Evolutionary conservation across 2,113 vertebrate species (phyloP).

Genomic region (Chaetops frenatus): DNA sequence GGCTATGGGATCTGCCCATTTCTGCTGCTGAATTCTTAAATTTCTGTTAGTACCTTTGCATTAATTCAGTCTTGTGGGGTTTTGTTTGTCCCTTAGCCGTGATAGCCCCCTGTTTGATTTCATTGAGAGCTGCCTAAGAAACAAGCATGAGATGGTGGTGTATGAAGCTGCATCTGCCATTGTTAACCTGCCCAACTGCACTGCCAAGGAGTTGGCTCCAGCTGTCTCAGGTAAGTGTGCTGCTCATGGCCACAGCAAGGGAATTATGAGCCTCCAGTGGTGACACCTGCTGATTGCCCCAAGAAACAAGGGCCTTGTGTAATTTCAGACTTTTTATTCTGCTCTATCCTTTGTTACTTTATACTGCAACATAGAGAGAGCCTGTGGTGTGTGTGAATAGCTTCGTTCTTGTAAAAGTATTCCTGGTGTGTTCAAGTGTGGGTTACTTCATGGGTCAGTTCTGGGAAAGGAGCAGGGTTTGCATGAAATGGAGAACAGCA

Average conservation of each 20-base stretch:
- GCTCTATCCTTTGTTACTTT: neutral
- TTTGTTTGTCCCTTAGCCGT: slow-evolving; percentile 39
- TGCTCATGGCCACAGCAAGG: fast-evolving
- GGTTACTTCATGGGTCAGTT: neutral
- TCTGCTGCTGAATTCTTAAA: neutral
- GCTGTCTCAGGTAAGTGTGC: slow-evolving; percentile 74
- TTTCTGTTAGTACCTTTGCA: neutral
- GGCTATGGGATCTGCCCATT: neutral
- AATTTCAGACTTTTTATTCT: neutral
- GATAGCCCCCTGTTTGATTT: slow-evolving; percentile 81
- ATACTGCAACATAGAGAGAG: neutral
- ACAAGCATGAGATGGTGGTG: slow-evolving; percentile 83
- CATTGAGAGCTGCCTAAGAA: slow-evolving; percentile 79
- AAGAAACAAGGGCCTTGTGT: neutral
- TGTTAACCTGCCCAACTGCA: slow-evolving; percentile 76
- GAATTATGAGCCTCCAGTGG: neutral
- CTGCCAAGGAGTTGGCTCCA: slow-evolving; percentile 78
- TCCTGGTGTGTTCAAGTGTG: neutral
- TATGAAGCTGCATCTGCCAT: slow-evolving; percentile 82
- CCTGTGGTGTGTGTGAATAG: neutral
- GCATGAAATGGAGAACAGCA: neutral
- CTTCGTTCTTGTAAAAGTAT: neutral
- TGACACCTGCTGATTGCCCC: neutral
- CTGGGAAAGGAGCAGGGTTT: neutral
- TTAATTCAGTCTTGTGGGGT: neutral